Evolutionary conservation across 2,888 invertebrate species (phyloP), one percentile per base, ranked within the genome.

Genomic region (Polietes domitor): DNA sequence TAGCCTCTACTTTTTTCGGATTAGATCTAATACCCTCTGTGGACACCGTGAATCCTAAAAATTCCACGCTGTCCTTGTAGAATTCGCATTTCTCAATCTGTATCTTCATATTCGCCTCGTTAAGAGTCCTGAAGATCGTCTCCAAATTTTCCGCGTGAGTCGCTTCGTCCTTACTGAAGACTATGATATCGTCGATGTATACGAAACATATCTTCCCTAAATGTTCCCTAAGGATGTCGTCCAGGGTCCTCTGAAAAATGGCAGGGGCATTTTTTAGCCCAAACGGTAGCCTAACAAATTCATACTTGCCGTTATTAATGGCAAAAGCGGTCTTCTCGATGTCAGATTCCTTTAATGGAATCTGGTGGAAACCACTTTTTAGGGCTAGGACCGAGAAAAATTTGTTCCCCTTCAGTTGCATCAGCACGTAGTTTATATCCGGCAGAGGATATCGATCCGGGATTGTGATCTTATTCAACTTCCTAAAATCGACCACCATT

Each of bases 1-100:
- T 84, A 7, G 84, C 79, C 41, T 85, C 55, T 5, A 84, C 82
- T 71, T 86, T 87, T 12, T 28, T 65, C 9, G 79, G 84, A n/a
- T 86, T 85, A 0, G 81, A 71, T 76, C 78, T 82, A 9, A 86
- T 80, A 4, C 81, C 86, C 0, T 80, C 58, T 12, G 21, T 19
- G 1, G 81, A 80, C 9, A 87, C 77, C 2, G 83, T 70, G 26
- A 86, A 86, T 63, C 77, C 65, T 43, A 47, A 43, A 32, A 82
- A 78, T 43, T 78, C 75, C 7, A 82, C 78, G 2, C 53, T 26
- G 6, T 28, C 21, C 73, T 82, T 68, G 12, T 82, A 63, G 32
- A 84, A 82, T 21, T 77, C 68, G 15, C 47, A 75, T 63, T 78
- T 75, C 2, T 78, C 71, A 9, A 82, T 10, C 24, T 76, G 80